Conservation (phyloP, 2,888 invertebrate genomes). For the Drosophila dives region DNA sequence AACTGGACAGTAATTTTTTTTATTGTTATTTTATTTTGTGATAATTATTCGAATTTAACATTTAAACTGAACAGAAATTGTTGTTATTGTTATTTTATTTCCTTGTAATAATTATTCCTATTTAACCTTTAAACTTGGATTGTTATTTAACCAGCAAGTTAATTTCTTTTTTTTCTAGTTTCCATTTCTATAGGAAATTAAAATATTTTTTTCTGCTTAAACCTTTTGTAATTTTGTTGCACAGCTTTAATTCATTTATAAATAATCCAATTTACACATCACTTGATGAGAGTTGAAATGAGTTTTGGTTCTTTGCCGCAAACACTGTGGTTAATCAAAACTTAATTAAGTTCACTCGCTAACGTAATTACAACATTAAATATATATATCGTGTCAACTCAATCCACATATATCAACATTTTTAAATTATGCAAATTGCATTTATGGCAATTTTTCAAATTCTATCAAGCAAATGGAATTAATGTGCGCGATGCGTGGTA, state of each 20-base stretch:
- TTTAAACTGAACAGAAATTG: not conserved
- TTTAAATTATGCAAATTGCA: slow-evolving; percentile 71
- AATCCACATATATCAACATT: slow-evolving; percentile 9
- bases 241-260: not conserved
- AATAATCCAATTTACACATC: slow-evolving; percentile 8
- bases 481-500: slow-evolving; percentile 65
- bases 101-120: too few species aligned
- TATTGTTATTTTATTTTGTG: not conserved
- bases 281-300: not conserved
- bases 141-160: not conserved
- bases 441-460: slow-evolving; percentile 60
- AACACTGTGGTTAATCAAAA: slow-evolving; percentile 10
- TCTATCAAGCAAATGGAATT: slow-evolving; percentile 72
- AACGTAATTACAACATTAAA: slow-evolving; percentile 48
- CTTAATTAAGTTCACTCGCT: slow-evolving; percentile 37
- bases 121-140: not conserved
- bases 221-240: not conserved
- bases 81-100: not conserved
- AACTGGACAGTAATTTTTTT: not conserved
- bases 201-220: not conserved
- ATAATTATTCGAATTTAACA: not conserved
- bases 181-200: not conserved
- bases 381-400: slow-evolving; percentile 48
- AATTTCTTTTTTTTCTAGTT: not conserved
- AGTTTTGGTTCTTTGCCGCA: not conserved